phyloP scores from a whole-genome alignment of 2,888 invertebrate genomes.

The Colletes collaris region DNA sequence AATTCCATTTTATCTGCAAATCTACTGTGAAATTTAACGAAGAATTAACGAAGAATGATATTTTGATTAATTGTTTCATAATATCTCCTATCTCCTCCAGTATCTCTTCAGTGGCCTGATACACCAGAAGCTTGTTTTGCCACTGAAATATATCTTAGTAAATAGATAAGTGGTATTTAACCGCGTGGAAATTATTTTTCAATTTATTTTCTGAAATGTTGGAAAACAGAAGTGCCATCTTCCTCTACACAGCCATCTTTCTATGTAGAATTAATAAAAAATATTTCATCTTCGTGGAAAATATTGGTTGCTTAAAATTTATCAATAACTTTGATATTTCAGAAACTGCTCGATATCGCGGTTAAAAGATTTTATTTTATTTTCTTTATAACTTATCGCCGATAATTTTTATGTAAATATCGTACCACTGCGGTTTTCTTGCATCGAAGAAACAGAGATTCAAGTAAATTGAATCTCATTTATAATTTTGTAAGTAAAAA shows the following conservation, averaged over 20 bases:
- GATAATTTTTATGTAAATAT: not conserved
- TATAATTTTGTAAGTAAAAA: no score
- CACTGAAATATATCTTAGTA: constrained; percentile 1
- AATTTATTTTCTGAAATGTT: not conserved
- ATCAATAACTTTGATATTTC: no score
- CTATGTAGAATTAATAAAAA: not conserved
- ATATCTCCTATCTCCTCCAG: constrained; percentile 13
- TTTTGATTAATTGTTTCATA: constrained; percentile 7
- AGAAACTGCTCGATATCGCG: no score
- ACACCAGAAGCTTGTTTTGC: constrained; percentile 6
- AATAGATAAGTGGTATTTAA: constrained; percentile 11
- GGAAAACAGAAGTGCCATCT: not conserved
- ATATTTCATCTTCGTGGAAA: no score
- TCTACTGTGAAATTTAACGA: no score
- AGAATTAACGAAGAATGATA: not conserved
- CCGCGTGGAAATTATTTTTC: not conserved
- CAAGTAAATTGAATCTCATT: not conserved
- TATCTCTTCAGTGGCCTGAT: constrained; percentile 9
- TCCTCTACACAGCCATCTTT: not conserved
- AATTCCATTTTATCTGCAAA: not conserved
- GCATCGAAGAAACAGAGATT: constrained; percentile 2
- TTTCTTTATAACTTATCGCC: not conserved
- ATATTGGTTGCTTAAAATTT: no score
- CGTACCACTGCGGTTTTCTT: not conserved
- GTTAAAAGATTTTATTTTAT: not conserved